A percentile compares a stretch with the other conserved stretches of the same genome.
phyloP scores from a whole-genome alignment of 2,797 vertebrate genomes.

The Lagothrix lagotricha region DNA sequence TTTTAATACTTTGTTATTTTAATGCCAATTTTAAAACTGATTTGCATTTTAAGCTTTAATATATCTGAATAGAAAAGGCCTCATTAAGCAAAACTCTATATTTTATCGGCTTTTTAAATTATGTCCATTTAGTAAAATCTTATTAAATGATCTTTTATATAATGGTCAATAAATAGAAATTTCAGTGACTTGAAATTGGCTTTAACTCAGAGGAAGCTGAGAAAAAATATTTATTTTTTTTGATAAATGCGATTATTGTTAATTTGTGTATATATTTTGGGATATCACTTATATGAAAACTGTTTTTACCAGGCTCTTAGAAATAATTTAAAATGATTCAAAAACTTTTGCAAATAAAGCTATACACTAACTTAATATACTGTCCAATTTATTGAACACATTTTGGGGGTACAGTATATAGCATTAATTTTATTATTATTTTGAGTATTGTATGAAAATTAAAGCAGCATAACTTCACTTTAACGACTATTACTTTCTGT shows the following conservation, averaged over 20 bases:
- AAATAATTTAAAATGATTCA: background rate
- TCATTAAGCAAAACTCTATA: background rate
- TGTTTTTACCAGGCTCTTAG: background rate
- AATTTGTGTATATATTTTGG: background rate
- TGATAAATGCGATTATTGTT: background rate
- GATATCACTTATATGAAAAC: background rate
- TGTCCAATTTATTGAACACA: background rate
- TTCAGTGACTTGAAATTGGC: background rate
- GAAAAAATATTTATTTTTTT: background rate
- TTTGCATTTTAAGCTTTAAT: constrained; percentile 15
- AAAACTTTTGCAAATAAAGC: background rate
- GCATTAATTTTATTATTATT: background rate
- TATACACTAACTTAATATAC: background rate
- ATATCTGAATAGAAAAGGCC: background rate
- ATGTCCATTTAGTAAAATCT: background rate
- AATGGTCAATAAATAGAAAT: constrained; percentile 25
- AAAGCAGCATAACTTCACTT: background rate
- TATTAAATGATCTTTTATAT: background rate
- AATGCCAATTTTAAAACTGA: constrained; percentile 65
- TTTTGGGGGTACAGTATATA: background rate
- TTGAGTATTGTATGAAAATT: background rate
- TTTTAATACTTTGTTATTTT: constrained; percentile 74
- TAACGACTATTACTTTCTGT: background rate
- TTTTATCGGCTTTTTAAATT: constrained; percentile 2
- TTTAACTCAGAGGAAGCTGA: background rate